Conservation (phyloP, 2,797 vertebrate species). For the Otolemur crassicaudatus region DNA sequence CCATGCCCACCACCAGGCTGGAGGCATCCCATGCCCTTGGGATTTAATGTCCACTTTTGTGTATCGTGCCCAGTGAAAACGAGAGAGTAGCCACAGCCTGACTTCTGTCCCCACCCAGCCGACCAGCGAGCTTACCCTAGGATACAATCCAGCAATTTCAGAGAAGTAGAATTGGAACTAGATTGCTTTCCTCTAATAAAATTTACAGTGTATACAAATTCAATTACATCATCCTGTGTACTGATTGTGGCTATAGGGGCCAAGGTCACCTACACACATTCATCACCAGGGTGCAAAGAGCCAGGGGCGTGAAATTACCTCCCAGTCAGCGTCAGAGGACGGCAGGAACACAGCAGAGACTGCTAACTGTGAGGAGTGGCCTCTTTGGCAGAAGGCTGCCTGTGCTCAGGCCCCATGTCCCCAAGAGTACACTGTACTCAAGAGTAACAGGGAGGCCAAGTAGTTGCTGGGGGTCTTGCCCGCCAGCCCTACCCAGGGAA, state of each 20-base stretch:
- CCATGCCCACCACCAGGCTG: neutral
- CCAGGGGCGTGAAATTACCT: neutral
- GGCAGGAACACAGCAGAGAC: neutral
- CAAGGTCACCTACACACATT: constrained; percentile 65
- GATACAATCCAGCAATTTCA: constrained; percentile 62
- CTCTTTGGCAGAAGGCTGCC: neutral
- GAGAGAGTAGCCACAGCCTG: neutral
- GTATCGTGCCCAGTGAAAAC: neutral
- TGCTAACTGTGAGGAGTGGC: neutral
- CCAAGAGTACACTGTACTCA: neutral
- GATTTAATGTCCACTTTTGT: neutral
- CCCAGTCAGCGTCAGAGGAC: neutral
- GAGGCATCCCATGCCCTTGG: neutral
- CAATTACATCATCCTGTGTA: constrained; percentile 72
- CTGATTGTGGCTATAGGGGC: constrained; percentile 18
- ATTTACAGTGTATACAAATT: constrained; percentile 80
- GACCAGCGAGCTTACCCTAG: constrained; percentile 59
- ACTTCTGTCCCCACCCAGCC: constrained; percentile 22
- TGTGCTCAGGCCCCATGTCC: neutral
- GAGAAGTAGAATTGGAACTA: constrained; percentile 48
- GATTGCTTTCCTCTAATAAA: constrained; percentile 79
- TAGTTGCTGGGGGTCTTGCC: neutral
- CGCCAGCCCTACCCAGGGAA: neutral
- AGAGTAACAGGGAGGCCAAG: neutral
- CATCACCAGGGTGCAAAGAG: constrained; percentile 40